phyloP scores from a whole-genome alignment of 1,140 invertebrate genomes.

The Nilaparvata lugens region DNA sequence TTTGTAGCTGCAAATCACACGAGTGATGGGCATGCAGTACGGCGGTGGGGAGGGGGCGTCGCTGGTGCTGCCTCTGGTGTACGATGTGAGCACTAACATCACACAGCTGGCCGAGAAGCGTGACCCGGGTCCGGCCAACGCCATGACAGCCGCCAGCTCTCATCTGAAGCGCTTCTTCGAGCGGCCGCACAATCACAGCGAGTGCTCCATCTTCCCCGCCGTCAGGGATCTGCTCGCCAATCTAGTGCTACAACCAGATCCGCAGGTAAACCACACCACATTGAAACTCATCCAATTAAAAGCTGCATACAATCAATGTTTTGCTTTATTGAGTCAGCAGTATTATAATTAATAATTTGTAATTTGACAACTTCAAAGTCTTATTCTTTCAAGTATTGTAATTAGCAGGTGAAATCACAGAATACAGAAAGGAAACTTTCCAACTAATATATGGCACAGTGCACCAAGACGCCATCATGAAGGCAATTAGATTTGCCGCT shows the following conservation, averaged over 20 bases:
- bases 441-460: too few species aligned
- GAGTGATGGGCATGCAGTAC: conserved; percentile 53
- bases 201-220: conserved; percentile 82
- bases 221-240: conserved; percentile 76
- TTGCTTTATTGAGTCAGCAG: too few species aligned
- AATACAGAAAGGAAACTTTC: too few species aligned
- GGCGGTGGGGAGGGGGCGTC: conserved; percentile 61
- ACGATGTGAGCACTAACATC: conserved; percentile 75
- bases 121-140: conserved; percentile 48
- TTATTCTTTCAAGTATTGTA: too few species aligned
- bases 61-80: conserved; percentile 77
- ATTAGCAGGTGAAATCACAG: too few species aligned
- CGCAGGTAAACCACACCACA: conserved; percentile 31
- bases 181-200: conserved; percentile 45
- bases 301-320: too few species aligned
- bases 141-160: conserved; percentile 51
- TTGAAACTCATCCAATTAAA: too few species aligned
- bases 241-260: conserved; percentile 61
- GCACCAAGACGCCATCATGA: too few species aligned
- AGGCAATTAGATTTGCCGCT: too few species aligned
- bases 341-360: too few species aligned
- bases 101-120: conserved; percentile 77
- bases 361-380: too few species aligned
- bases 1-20: conserved; percentile 71
- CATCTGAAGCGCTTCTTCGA: conserved; percentile 58